Percentiles rank a stretch among this genome's conserved stretches.
phyloP scores from a whole-genome alignment of 2,888 invertebrate species.

The Xylota segnis region DNA sequence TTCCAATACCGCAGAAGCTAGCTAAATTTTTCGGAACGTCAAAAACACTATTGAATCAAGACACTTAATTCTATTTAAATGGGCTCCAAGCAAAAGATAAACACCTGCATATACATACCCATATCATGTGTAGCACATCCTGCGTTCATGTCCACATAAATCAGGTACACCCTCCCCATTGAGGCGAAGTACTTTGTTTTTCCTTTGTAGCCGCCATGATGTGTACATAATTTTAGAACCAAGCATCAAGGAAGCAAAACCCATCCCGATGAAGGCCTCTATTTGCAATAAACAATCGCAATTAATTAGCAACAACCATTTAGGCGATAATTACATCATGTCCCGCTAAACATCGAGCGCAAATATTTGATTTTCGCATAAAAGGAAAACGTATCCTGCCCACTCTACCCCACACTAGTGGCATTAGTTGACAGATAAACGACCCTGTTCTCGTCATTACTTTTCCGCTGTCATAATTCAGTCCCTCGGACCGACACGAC shows the following conservation, averaged over 20 bases:
- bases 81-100: too few species aligned
- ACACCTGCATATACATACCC: too few species aligned
- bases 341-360: constrained; percentile 8
- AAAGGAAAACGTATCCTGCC: constrained; percentile 1
- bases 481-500: background rate
- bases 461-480: constrained; percentile 32
- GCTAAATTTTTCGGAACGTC: too few species aligned
- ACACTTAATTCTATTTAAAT: too few species aligned
- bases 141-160: too few species aligned
- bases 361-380: constrained; percentile 48
- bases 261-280: constrained; percentile 5
- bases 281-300: constrained; percentile 45
- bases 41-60: too few species aligned
- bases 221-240: background rate
- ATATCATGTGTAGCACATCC: too few species aligned
- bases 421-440: constrained; percentile 31
- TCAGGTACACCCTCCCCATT: too few species aligned
- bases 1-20: too few species aligned
- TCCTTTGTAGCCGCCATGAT: background rate
- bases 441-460: constrained; percentile 24
- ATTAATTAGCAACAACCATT: constrained; percentile 59
- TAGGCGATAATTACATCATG: constrained; percentile 49
- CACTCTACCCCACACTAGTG: background rate
- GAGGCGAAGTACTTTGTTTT: too few species aligned
- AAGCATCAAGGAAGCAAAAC: constrained; percentile 20